Conservation (phyloP, 2,113 vertebrate species). For the Sminthopsis crassicaudata region DNA sequence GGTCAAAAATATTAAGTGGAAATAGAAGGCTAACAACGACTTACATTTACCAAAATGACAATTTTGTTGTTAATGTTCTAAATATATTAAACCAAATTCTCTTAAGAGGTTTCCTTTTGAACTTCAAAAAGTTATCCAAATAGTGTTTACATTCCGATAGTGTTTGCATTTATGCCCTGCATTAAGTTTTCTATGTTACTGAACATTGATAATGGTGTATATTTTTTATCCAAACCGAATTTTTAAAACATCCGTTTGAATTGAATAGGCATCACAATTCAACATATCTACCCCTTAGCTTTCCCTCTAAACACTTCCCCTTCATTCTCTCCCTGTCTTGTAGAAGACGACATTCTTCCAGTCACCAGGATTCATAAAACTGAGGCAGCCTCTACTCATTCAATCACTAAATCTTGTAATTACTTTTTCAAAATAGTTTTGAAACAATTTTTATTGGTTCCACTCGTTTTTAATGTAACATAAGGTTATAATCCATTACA, state of each 20-base stretch:
- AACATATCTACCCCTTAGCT: not conserved
- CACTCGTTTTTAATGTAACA: not conserved
- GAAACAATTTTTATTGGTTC: not conserved
- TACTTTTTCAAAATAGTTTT: not conserved
- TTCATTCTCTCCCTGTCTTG: not conserved
- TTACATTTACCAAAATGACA: not conserved
- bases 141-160: not conserved
- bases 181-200: not conserved
- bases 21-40: not conserved
- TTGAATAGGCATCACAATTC: not conserved
- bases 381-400: not conserved
- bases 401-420: not conserved
- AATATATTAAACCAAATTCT: not conserved
- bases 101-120: not conserved
- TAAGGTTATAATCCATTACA: not conserved
- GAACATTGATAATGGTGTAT: not conserved
- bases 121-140: not conserved
- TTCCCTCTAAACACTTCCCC: not conserved
- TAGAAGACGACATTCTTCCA: not conserved
- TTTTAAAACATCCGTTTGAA: not conserved
- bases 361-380: not conserved
- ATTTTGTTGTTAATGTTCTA: not conserved
- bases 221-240: not conserved
- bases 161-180: not conserved
- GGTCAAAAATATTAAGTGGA: not conserved